Evolutionary conservation across 2,113 vertebrate species (phyloP).

Genomic region (Cardinalis cardinalis): DNA sequence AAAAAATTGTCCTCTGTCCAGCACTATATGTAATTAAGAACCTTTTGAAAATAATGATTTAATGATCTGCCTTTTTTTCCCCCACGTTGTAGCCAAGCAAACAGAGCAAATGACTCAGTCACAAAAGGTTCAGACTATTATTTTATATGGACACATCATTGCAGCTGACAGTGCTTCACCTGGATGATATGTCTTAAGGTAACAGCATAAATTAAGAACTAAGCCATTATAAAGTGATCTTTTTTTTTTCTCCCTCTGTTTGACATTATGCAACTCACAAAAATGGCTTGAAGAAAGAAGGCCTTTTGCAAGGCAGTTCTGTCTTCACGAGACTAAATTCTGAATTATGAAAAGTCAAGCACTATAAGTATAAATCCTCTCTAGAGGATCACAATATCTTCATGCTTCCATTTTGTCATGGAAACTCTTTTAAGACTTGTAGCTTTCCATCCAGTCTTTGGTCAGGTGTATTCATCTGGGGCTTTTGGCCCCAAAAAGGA

Average conservation of each 20-base stretch:
- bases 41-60: conserved; percentile 4
- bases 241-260: no score
- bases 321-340: background rate
- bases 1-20: background rate
- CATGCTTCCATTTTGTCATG: background rate
- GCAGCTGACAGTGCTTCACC: background rate
- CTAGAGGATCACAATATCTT: background rate
- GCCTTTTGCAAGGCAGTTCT: background rate
- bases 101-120: background rate
- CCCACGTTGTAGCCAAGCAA: background rate
- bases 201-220: background rate
- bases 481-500: background rate
- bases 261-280: background rate
- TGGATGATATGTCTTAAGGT: background rate
- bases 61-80: background rate
- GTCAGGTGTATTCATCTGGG: background rate
- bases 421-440: background rate
- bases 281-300: background rate
- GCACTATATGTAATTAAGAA: background rate
- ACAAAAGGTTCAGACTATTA: background rate
- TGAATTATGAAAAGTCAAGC: background rate
- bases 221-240: background rate
- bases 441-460: background rate
- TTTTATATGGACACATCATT: background rate
- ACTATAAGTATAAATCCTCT: background rate